These are phyloP conservation scores for Venustoraphidia nigricollis DNA, from an alignment of 2,888 invertebrate species.

Conservation along the genomic window DNA sequence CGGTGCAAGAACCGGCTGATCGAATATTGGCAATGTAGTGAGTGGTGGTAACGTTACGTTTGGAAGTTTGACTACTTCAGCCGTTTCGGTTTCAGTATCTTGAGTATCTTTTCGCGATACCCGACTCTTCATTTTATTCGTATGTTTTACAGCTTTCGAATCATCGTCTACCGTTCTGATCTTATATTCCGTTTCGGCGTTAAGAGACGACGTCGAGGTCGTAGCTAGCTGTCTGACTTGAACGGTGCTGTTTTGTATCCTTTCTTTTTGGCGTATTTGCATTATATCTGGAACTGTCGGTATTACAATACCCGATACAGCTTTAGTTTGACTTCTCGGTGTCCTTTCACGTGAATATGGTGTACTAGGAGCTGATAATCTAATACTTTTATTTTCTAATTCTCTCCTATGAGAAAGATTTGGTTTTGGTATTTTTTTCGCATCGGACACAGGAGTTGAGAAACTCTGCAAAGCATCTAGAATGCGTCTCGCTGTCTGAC, in stretches of 20 bases:
- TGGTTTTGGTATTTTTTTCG: constrained; percentile 54
- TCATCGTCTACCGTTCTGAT: constrained; percentile 19
- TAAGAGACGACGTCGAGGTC: constrained; percentile 31
- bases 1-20: constrained; percentile 28
- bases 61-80: constrained; percentile 32
- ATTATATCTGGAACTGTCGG: constrained; percentile 47
- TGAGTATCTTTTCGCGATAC: constrained; percentile 9
- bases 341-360: constrained; percentile 15
- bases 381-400: constrained; percentile 12
- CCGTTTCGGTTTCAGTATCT: constrained; percentile 16
- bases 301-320: constrained; percentile 33
- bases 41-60: constrained; percentile 35
- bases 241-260: constrained; percentile 42
- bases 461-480: constrained; percentile 67
- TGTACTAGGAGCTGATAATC: constrained; percentile 14
- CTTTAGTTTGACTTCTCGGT: constrained; percentile 9
- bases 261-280: constrained; percentile 39
- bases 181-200: constrained; percentile 23
- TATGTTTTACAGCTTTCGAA: constrained; percentile 21
- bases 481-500: constrained; percentile 62
- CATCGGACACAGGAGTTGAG: constrained; percentile 65
- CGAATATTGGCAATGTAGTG: constrained; percentile 40
- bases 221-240: constrained; percentile 43
- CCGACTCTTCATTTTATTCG: constrained; percentile 29
- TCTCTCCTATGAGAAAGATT: constrained; percentile 6